phyloP scores from a whole-genome alignment of 2,113 vertebrate species.

The Sphyrna mokarran region DNA sequence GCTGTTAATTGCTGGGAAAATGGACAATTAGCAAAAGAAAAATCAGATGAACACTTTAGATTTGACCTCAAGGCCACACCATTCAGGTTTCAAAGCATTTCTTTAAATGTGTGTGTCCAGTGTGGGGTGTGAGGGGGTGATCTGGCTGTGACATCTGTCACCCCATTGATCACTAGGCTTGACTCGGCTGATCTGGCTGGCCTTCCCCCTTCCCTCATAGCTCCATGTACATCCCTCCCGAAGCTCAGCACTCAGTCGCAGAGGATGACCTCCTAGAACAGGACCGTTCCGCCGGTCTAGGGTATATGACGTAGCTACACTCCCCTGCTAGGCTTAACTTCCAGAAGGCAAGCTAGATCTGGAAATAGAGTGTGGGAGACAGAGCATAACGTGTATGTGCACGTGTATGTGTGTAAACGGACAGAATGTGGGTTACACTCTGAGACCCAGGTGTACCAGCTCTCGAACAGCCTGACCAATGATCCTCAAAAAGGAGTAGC shows the following conservation, averaged over 20 bases:
- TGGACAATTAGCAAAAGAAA: not conserved
- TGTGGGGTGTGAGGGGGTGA: no score
- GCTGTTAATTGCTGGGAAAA: not conserved
- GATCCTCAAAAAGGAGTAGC: not conserved
- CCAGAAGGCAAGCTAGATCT: not conserved
- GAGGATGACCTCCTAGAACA: no score
- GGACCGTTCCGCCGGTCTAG: no score
- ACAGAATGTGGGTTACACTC: not conserved
- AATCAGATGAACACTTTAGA: not conserved
- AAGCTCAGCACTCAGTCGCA: no score
- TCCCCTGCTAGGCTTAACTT: no score
- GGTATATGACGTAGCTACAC: no score
- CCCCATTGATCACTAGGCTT: no score
- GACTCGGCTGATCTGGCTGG: no score
- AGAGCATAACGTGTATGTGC: not conserved
- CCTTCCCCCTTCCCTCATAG: no score
- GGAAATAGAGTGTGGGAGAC: not conserved
- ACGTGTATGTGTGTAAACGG: not conserved
- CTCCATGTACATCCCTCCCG: no score
- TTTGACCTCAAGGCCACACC: not conserved
- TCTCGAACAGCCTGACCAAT: not conserved
- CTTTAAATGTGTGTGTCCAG: not conserved
- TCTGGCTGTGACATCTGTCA: no score
- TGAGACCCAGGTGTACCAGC: not conserved
- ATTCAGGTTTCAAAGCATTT: not conserved